phyloP scores from a whole-genome alignment of 2,888 invertebrate genomes.

The Acrocera orbiculus region DNA sequence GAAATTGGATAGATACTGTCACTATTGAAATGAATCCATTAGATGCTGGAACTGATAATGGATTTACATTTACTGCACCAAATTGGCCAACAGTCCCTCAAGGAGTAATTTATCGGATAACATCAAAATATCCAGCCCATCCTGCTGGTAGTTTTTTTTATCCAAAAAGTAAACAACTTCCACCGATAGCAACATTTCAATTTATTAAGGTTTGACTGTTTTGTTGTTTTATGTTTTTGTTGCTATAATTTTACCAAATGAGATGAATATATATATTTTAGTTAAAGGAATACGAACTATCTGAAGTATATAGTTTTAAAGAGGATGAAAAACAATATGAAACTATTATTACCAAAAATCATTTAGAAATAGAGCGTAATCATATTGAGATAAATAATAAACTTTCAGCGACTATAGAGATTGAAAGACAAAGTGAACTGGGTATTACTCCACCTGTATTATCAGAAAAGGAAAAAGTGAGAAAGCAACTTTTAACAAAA shows the following conservation, averaged over 20 bases:
- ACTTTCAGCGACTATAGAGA: constrained; percentile 63
- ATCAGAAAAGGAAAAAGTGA: constrained; percentile 33
- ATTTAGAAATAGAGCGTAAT: constrained; percentile 29
- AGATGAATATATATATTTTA: constrained; percentile 24
- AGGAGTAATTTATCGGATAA: constrained; percentile 75
- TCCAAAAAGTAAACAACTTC: constrained; percentile 69
- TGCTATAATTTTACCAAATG: neutral
- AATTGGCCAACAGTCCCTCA: constrained; percentile 88
- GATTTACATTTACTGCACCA: constrained; percentile 91
- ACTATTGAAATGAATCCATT: constrained; percentile 81
- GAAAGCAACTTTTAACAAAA: constrained; percentile 27
- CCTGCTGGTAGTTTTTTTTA: constrained; percentile 91
- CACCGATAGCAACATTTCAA: constrained; percentile 78
- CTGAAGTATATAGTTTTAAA: constrained; percentile 68
- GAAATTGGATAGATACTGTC: constrained; percentile 80
- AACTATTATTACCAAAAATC: constrained; percentile 36
- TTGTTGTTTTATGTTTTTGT: constrained; percentile 1
- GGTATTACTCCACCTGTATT: constrained; percentile 30
- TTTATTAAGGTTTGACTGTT: constrained; percentile 64
- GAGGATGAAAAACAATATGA: constrained; percentile 64
- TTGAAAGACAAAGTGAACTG: constrained; percentile 48
- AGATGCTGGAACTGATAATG: constrained; percentile 89
- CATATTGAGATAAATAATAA: constrained; percentile 52
- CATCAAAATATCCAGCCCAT: constrained; percentile 74
- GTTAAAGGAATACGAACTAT: constrained; percentile 75